Conservation (phyloP, 2,113 vertebrate genomes). For the western clawed frog (Xenopus tropicalis) region UCB_Xtro_10.0 CM004443.2:61734001-61734500, state of each 20-base stretch:
- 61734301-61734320: slow-evolving; percentile 1
- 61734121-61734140: slow-evolving; percentile 11
- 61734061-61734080: slow-evolving; percentile 15
- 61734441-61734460: background rate
- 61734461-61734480: background rate
- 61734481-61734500: background rate
- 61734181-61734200: slow-evolving; percentile 34
- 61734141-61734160: slow-evolving; percentile 35
- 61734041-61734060: slow-evolving; percentile 5
- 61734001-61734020: too few species aligned
- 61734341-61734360: background rate
- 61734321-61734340: background rate
- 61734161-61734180: slow-evolving; percentile 31
- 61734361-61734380: background rate
- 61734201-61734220: slow-evolving; percentile 25
- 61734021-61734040: too few species aligned
- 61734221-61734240: slow-evolving; percentile 22
- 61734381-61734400: background rate
- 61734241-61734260: background rate
- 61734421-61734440: background rate
- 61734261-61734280: slow-evolving; percentile 1
- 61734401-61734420: background rate
- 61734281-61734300: background rate
- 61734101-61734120: slow-evolving; percentile 27
- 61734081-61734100: slow-evolving; percentile 23